Base-by-base conservation (phyloP, 2,113 vertebrate genomes). In the Muscicapa adusta region DNA sequence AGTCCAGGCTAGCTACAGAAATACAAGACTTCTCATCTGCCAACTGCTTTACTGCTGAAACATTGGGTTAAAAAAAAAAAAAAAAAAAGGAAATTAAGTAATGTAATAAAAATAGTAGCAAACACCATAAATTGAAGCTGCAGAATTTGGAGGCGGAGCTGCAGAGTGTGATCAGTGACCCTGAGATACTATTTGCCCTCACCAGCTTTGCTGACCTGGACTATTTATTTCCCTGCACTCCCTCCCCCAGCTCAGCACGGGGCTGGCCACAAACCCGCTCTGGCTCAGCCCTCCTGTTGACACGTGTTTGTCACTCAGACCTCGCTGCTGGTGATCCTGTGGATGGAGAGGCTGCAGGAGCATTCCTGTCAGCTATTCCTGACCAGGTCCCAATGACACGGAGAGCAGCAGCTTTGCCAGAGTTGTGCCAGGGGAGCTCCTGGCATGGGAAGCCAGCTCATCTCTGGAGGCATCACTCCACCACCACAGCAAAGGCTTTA, bases 401-500 rank as follows among this genome's bases (percentile, higher is more conserved):
- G 34, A 72, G 62, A 56, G 84, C 6, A 2, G 72, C 36, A 53
- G 67, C 87, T 91, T n/a, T 89, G 84, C 54, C 76, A 70, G 45
- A n/a, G 40, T 40, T 5, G 2, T 51, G 62, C 23, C 2, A 67
- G 54, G 38, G n/a, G 45, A 68, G 60, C 5, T 77, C 31, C 47
- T 6, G 7, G 60, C 26, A 66, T 1, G 17, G 48, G 83, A 75
- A 78, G 25, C 31, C 0, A 0, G 22, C 38, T 90, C 4, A 1
- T 45, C 58, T 33, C 38, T 0, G 0, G 20, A 34, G 36, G 57
- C 0, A 2, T 40, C 5, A 7, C 67, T 18, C 16, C 3, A 19
- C 18, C 4, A 1, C n/a, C 50, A 51, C 45, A n/a, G 75, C 43
- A 20, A 48, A 2, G 15, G 29, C 12, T n/a, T 82, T 42, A 20